Evolutionary conservation across 2,797 vertebrate species (phyloP).

Genomic region (Distichodus sexfasciatus): DNA sequence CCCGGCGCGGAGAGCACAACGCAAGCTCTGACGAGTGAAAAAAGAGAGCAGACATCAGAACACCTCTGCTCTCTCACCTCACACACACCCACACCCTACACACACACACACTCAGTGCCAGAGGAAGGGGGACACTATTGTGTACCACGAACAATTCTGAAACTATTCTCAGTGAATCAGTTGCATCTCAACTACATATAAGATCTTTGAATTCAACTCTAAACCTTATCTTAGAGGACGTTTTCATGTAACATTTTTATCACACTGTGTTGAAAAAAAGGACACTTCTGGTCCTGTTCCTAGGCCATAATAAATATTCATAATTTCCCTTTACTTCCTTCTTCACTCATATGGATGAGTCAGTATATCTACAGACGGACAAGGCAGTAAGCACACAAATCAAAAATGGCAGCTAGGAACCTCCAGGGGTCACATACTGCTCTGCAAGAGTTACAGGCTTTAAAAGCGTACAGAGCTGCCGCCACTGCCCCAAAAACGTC

Average conservation of each 20-base stretch:
- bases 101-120: neutral
- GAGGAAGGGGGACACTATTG: neutral
- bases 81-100: constrained; percentile 21
- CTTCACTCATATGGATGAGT: constrained; percentile 29
- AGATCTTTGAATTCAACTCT: too few relatives aligned
- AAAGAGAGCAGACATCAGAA: constrained; percentile 70
- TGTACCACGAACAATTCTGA: neutral
- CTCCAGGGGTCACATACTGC: constrained; percentile 36
- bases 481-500: constrained; percentile 32
- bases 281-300: too few relatives aligned
- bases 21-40: constrained; percentile 75
- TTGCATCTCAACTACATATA: neutral
- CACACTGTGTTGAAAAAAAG: too few relatives aligned
- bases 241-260: too few relatives aligned
- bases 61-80: constrained; percentile 36
- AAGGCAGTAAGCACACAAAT: constrained; percentile 49
- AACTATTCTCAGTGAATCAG: neutral
- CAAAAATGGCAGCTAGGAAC: constrained; percentile 50
- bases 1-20: constrained; percentile 69
- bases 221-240: too few relatives aligned
- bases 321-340: neutral
- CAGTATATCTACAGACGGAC: constrained; percentile 37
- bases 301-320: too few relatives aligned
- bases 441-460: constrained; percentile 17
- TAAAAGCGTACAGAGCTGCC: neutral